These are phyloP conservation scores for Erebia palarica DNA, from an alignment of 2,888 invertebrate genomes.

Conservation along the genomic window DNA sequence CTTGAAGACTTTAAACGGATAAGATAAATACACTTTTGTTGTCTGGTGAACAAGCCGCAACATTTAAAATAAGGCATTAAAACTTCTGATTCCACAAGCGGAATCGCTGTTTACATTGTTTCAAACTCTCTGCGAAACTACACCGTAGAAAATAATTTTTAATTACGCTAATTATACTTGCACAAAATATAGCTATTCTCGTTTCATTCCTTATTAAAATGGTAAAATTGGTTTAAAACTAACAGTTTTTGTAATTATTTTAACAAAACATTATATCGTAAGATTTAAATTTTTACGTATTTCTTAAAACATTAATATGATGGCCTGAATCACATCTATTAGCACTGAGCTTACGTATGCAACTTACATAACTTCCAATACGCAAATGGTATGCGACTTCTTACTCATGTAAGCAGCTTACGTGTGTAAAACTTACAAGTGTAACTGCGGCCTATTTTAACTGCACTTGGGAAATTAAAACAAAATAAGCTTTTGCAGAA, in stretches of 20 bases:
- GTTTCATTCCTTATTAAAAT: slow-evolving; percentile 14
- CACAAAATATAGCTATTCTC: slow-evolving; percentile 11
- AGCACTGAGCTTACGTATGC: no score
- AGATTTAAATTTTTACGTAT: no score
- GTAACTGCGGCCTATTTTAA: not conserved
- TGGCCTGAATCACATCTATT: no score
- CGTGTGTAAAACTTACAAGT: no score
- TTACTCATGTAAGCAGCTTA: no score
- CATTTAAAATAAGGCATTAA: slow-evolving; percentile 27
- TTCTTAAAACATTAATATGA: no score
- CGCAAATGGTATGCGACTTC: no score
- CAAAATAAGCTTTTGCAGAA: not conserved
- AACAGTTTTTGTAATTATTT: not conserved
- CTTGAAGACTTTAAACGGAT: no score
- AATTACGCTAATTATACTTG: slow-evolving; percentile 27
- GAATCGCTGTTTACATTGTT: slow-evolving; percentile 26
- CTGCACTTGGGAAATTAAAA: not conserved
- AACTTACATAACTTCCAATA: no score
- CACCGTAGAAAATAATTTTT: slow-evolving; percentile 27
- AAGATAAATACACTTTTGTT: slow-evolving; percentile 4
- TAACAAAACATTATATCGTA: not conserved
- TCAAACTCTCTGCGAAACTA: slow-evolving; percentile 20
- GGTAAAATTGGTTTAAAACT: slow-evolving; percentile 6
- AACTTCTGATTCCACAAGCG: slow-evolving; percentile 19
- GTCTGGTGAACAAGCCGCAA: slow-evolving; percentile 20